phyloP scores from a whole-genome alignment of 2,888 invertebrate species.

The Tetranychus truncatus region DNA sequence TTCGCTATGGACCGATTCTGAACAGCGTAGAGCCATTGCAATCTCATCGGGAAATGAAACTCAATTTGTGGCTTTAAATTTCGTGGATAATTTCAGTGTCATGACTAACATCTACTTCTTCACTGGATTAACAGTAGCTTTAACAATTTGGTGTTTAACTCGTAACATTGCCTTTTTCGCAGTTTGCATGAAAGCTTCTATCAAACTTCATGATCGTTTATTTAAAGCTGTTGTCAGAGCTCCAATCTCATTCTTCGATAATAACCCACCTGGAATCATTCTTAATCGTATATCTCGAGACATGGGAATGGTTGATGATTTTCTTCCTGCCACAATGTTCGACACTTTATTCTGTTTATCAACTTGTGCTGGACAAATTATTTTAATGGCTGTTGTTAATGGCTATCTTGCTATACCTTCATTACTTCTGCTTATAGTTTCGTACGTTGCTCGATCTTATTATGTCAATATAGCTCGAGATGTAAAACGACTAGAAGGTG shows the following conservation, averaged over 20 bases:
- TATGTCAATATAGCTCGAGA: conserved; percentile 36
- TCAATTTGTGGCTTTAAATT: not conserved
- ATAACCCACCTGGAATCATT: conserved; percentile 33
- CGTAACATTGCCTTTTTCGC: conserved; percentile 25
- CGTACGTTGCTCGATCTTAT: conserved; percentile 34
- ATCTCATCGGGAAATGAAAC: not conserved
- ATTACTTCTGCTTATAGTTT: conserved; percentile 33
- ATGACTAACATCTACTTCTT: conserved; percentile 5
- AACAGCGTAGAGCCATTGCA: conserved; percentile 7
- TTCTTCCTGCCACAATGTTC: not conserved
- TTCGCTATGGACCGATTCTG: conserved; percentile 21
- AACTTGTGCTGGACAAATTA: conserved; percentile 39
- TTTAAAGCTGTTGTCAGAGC: conserved; percentile 32
- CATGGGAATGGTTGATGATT: conserved; percentile 26
- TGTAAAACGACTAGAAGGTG: conserved; percentile 38
- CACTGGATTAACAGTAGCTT: conserved; percentile 11
- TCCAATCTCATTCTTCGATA: conserved; percentile 34
- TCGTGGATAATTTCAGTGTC: not conserved
- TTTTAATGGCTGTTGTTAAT: conserved; percentile 36
- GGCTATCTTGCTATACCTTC: conserved; percentile 33
- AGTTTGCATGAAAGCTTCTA: conserved; percentile 27
- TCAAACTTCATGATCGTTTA: conserved; percentile 26
- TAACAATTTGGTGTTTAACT: conserved; percentile 24
- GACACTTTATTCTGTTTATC: conserved; percentile 30
- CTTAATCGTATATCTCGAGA: conserved; percentile 26